A percentile compares a stretch with the other conserved stretches of the same genome.
These are phyloP conservation scores for Dysmachus trigonus DNA, from an alignment of 2,888 invertebrate species.

Conservation along the genomic window DNA sequence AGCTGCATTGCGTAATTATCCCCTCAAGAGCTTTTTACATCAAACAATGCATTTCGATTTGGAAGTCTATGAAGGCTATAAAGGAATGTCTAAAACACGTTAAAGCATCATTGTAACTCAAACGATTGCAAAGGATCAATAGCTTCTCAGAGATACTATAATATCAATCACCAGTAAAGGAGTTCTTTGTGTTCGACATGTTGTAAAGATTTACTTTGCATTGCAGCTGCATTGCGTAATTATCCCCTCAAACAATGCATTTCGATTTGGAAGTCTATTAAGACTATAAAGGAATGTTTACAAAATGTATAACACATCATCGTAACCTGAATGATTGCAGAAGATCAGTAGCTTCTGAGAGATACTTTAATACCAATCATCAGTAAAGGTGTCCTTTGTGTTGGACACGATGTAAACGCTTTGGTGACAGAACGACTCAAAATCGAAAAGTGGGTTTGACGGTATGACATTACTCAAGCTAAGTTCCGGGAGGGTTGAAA, in stretches of 20 bases:
- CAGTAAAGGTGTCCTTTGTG: not conserved
- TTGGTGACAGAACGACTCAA: not conserved
- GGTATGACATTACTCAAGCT: not conserved
- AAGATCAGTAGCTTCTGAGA: not conserved
- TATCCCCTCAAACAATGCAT: not conserved
- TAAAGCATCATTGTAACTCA: not conserved
- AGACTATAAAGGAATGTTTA: not conserved
- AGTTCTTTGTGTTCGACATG: not conserved
- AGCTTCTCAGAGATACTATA: not conserved
- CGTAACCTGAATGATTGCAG: not conserved
- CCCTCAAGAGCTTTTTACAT: not conserved
- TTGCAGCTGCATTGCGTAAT: not conserved
- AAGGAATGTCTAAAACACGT: not conserved
- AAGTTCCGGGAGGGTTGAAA: not conserved
- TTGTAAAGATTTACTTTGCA: not conserved
- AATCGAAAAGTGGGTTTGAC: not conserved
- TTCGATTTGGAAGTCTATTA: not conserved
- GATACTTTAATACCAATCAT: not conserved
- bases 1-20: not conserved
- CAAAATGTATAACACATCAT: too few relatives aligned
- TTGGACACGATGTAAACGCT: not conserved
- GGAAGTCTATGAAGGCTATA: not conserved
- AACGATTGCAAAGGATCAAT: not conserved
- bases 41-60: not conserved
- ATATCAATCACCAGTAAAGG: not conserved